Percentiles rank a stretch among this genome's conserved stretches.
These are phyloP conservation scores for Parauchenoglanis punctatus DNA, from an alignment of 2,797 vertebrate species.

Conservation along the genomic window DNA sequence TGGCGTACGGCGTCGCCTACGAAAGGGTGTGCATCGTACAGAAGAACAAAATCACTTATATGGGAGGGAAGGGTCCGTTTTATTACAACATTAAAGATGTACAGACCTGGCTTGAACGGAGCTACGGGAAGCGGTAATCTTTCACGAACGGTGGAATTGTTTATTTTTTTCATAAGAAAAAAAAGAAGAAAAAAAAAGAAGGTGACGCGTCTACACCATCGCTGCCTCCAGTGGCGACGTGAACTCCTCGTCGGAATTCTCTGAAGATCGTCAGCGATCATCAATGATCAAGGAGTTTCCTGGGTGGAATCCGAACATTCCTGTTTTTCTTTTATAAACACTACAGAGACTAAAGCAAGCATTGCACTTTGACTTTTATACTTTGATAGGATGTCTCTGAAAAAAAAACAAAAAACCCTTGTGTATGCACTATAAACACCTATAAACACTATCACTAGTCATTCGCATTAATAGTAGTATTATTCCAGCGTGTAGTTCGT, in stretches of 20 bases:
- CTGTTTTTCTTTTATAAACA: slow-evolving; percentile 31
- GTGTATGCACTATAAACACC: slow-evolving; percentile 45
- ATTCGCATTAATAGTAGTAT: slow-evolving; percentile 48
- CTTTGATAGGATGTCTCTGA: slow-evolving; percentile 38
- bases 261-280: slow-evolving; percentile 29
- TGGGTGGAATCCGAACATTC: slow-evolving; percentile 49
- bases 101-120: slow-evolving; percentile 88
- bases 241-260: slow-evolving; percentile 43
- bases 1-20: slow-evolving; percentile 92
- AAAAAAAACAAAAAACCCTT: not conserved
- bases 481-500: slow-evolving; percentile 44
- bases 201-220: slow-evolving; percentile 65
- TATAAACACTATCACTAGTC: slow-evolving; percentile 38
- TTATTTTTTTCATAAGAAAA: slow-evolving; percentile 52
- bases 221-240: slow-evolving; percentile 20
- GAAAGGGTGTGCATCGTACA: slow-evolving; percentile 95
- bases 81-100: slow-evolving; percentile 92
- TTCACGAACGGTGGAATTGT: slow-evolving; percentile 71
- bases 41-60: slow-evolving; percentile 89
- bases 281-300: slow-evolving; percentile 34
- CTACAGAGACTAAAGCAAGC: slow-evolving; percentile 47
- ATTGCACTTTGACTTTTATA: slow-evolving; percentile 52
- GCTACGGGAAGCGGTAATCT: slow-evolving; percentile 84
- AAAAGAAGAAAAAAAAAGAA: slow-evolving; percentile 65
- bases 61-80: slow-evolving; percentile 95